Evolutionary conservation across 1,140 invertebrate species (phyloP).

Genomic region (Eulimnadia texana): DNA sequence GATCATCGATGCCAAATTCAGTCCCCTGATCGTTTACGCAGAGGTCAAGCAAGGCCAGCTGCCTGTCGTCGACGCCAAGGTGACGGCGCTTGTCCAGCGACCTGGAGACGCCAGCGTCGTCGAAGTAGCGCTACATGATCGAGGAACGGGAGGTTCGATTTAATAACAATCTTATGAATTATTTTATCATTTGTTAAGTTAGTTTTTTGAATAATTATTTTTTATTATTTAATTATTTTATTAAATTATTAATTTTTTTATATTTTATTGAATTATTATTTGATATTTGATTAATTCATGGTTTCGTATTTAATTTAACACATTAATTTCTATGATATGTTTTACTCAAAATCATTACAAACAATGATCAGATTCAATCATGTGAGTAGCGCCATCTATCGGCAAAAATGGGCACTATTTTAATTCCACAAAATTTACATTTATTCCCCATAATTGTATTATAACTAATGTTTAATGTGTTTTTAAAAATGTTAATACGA

Average conservation of each 20-base stretch:
- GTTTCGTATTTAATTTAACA: too few relatives aligned
- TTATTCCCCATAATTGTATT: background rate
- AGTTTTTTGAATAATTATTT: too few relatives aligned
- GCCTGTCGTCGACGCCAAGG: constrained; percentile 3
- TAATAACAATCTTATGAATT: too few relatives aligned
- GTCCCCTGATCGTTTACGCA: constrained; percentile 10
- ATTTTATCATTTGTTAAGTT: too few relatives aligned
- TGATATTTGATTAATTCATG: too few relatives aligned
- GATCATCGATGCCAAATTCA: background rate
- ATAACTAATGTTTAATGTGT: background rate
- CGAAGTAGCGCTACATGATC: background rate
- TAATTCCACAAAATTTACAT: background rate
- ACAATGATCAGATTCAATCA: too few relatives aligned
- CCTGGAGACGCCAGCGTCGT: background rate
- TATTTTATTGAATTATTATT: too few relatives aligned
- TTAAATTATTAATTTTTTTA: too few relatives aligned
- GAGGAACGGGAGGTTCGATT: constrained; percentile 11
- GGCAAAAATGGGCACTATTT: background rate
- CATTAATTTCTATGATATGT: too few relatives aligned
- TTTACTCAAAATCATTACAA: too few relatives aligned
- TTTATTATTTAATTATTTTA: too few relatives aligned
- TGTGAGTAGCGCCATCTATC: too few relatives aligned
- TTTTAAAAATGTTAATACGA: background rate
- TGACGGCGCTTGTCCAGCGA: constrained; percentile 6
- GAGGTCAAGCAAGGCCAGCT: constrained; percentile 7